A percentile compares a stretch with the other conserved stretches of the same genome.
Conservation (phyloP, 2,888 invertebrate species). For the Ceramica pisi region DNA sequence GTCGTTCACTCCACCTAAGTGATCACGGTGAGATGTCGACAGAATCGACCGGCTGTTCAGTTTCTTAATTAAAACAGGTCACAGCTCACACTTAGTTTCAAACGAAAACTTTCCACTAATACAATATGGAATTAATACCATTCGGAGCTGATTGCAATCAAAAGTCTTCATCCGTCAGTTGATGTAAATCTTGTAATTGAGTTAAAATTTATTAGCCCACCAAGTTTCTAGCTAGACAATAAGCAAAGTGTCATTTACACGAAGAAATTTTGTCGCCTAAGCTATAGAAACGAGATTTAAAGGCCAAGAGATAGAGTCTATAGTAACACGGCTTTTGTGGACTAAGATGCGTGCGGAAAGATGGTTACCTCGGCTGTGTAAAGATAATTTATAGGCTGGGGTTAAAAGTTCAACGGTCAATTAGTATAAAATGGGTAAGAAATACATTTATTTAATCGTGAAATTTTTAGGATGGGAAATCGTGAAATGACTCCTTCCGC, state of each 20-base stretch:
- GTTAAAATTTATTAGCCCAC: constrained; percentile 58
- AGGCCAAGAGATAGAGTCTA: not conserved
- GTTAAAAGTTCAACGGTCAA: no score
- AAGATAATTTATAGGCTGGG: no score
- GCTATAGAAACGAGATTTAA: not conserved
- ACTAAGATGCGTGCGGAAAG: no score
- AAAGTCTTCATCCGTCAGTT: constrained; percentile 20
- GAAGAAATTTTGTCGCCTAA: not conserved
- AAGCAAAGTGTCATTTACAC: constrained; percentile 17
- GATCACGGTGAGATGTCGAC: no score
- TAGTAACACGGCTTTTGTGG: not conserved
- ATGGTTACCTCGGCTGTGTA: no score
- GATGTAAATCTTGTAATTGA: constrained; percentile 47
- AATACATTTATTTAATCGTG: no score
- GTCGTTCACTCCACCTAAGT: no score
- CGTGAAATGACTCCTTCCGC: no score
- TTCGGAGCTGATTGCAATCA: constrained; percentile 42
- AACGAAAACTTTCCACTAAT: constrained; percentile 14
- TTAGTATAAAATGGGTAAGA: no score
- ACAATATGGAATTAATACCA: constrained; percentile 29
- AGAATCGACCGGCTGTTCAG: no score
- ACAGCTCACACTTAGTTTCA: not conserved
- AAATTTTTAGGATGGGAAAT: no score
- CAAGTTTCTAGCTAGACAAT: constrained; percentile 26
- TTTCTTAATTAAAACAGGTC: not conserved